Evolutionary conservation across 2,797 vertebrate genomes (phyloP).

Genomic region (Arnoldichthys spilopterus): DNA sequence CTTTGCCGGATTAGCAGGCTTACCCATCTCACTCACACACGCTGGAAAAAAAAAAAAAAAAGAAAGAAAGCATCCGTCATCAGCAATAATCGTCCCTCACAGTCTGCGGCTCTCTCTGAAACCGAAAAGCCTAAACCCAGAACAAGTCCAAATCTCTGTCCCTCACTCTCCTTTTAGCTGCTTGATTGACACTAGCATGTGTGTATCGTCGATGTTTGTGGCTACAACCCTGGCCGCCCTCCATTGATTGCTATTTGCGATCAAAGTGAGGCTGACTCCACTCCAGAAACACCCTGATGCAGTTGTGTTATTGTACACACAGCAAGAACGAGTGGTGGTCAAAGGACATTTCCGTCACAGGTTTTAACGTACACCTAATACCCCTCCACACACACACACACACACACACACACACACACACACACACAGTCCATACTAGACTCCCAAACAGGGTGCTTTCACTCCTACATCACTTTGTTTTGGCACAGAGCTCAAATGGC

Average conservation of each 20-base stretch:
- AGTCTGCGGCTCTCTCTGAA: neutral
- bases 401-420: slow-evolving; percentile 10
- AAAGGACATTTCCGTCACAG: slow-evolving; percentile 63
- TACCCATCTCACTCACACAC: slow-evolving; percentile 6
- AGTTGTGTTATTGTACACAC: slow-evolving; percentile 12
- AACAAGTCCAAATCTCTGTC: neutral
- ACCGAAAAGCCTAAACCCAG: neutral
- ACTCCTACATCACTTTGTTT: neutral
- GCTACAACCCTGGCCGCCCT: neutral
- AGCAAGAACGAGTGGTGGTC: slow-evolving; percentile 32
- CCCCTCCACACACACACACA: no score
- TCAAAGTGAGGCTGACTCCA: neutral
- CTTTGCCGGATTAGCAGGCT: slow-evolving; percentile 13
- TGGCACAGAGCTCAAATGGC: neutral
- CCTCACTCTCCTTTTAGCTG: neutral
- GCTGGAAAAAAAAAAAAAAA: neutral
- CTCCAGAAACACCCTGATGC: neutral
- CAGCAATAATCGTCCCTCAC: neutral
- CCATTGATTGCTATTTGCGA: slow-evolving; percentile 8
- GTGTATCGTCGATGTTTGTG: neutral
- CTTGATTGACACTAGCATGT: slow-evolving; percentile 26
- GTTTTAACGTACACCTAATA: slow-evolving; percentile 62
- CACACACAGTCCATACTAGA: slow-evolving; percentile 9
- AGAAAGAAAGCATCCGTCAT: no score
- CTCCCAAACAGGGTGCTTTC: neutral